Percentiles rank a stretch among this genome's conserved stretches.
These are phyloP conservation scores for Bursaphelenchus mucronatus DNA, from an alignment of 1,140 invertebrate species.

Conservation along the genomic window DNA sequence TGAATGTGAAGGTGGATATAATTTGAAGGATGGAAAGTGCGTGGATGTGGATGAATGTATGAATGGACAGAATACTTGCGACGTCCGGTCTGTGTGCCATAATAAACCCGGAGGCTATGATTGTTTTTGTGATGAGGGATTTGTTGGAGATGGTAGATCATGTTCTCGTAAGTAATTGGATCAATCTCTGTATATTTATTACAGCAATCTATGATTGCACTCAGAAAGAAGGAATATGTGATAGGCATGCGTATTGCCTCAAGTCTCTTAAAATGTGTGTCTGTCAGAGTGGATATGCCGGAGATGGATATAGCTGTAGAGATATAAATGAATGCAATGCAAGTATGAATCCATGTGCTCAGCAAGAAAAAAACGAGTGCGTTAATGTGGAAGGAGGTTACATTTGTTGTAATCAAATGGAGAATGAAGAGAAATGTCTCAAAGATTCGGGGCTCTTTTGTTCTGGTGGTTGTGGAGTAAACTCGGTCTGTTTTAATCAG, in stretches of 20 bases:
- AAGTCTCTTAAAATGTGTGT: constrained; percentile 34
- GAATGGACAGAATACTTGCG: constrained; percentile 26
- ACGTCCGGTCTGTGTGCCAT: constrained; percentile 44
- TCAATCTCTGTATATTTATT: constrained; percentile 22
- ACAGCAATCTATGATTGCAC: constrained; percentile 45
- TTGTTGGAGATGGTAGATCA: constrained; percentile 46
- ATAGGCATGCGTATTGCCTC: constrained; percentile 47
- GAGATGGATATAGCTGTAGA: constrained; percentile 49
- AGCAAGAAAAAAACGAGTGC: constrained; percentile 31
- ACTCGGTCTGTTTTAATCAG: constrained; percentile 45
- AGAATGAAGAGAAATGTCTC: constrained; percentile 28
- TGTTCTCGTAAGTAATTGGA: constrained; percentile 25
- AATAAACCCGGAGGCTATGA: constrained; percentile 50
- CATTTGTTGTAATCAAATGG: constrained; percentile 45
- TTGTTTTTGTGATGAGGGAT: constrained; percentile 53
- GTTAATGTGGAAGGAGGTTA: constrained; percentile 52
- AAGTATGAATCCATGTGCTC: constrained; percentile 31
- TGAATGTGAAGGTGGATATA: constrained; percentile 17
- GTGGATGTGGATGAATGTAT: constrained; percentile 77
- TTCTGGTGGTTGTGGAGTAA: constrained; percentile 46
- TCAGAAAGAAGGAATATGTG: constrained; percentile 43
- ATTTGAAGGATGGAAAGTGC: constrained; percentile 22
- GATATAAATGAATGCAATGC: constrained; percentile 52
- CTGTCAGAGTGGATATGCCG: constrained; percentile 47
- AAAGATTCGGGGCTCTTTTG: constrained; percentile 50